Conservation (phyloP, 2,888 invertebrate species). For the Barypeithes pellucidus region DNA sequence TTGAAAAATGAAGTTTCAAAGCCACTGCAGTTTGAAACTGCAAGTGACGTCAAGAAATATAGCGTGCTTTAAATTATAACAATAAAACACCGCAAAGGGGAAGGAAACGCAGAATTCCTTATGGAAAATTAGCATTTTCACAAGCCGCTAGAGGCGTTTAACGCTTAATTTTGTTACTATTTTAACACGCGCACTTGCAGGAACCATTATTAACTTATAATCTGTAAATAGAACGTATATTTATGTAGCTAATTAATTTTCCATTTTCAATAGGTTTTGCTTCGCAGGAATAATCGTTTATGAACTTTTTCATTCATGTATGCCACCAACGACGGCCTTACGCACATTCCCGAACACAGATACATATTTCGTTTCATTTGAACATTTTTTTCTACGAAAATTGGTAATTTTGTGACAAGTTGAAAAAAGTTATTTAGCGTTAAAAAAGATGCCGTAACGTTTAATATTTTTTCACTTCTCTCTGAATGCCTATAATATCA, state of each 20-base stretch:
- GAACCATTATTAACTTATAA: slow-evolving; percentile 29
- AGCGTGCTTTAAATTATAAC: slow-evolving; percentile 48
- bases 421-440: no score
- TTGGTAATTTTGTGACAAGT: no score
- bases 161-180: slow-evolving; percentile 24
- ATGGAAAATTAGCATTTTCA: slow-evolving; percentile 47
- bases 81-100: slow-evolving; percentile 40
- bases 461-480: no score
- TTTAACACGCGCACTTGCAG: slow-evolving; percentile 19
- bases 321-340: no score
- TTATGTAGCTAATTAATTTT: slow-evolving; percentile 15
- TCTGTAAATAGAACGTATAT: slow-evolving; percentile 18
- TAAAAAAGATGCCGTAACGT: no score
- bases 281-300: not conserved
- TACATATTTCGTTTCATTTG: no score
- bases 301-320: no score
- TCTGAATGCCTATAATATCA: no score
- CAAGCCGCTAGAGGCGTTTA: slow-evolving; percentile 13
- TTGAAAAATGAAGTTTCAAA: slow-evolving; percentile 28
- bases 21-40: slow-evolving; percentile 42
- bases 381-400: no score
- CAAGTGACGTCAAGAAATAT: slow-evolving; percentile 46
- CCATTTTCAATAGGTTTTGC: not conserved
- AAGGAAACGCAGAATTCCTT: slow-evolving; percentile 44
- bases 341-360: no score